Conservation (phyloP, 2,113 vertebrate species). For the Megalops atlanticus region DNA sequence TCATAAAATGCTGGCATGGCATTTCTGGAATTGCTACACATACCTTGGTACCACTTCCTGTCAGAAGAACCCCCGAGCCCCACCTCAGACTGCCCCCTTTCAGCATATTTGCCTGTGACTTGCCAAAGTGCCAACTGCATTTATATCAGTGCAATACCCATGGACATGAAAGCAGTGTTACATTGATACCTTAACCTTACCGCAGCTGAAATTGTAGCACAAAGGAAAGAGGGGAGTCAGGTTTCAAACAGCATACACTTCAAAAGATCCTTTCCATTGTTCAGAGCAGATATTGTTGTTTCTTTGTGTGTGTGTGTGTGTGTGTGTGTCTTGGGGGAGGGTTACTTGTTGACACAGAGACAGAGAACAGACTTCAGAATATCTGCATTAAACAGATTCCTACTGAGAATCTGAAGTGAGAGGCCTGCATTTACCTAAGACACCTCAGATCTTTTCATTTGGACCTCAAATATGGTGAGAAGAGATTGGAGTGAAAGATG, state of each 20-base stretch:
- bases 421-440: no score
- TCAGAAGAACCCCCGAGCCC: neutral
- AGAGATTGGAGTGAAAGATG: no score
- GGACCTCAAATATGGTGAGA: neutral
- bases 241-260: slow-evolving; percentile 56
- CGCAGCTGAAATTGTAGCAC: neutral
- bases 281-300: slow-evolving; percentile 59
- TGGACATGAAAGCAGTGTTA: neutral
- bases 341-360: neutral
- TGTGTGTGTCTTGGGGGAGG: no score
- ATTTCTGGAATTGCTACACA: neutral
- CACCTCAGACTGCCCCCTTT: neutral
- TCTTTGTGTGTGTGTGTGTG: neutral
- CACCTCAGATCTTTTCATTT: neutral
- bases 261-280: slow-evolving; percentile 63
- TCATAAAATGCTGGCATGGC: neutral
- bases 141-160: neutral
- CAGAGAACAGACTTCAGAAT: neutral
- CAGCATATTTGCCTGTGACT: neutral
- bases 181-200: neutral
- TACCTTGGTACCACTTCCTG: slow-evolving; percentile 2
- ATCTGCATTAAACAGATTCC: neutral
- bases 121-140: neutral
- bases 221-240: neutral
- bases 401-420: neutral